Evolutionary conservation across 2,888 invertebrate genomes (phyloP).

Genomic region (Galeopsomyia nigrocyanea): DNA sequence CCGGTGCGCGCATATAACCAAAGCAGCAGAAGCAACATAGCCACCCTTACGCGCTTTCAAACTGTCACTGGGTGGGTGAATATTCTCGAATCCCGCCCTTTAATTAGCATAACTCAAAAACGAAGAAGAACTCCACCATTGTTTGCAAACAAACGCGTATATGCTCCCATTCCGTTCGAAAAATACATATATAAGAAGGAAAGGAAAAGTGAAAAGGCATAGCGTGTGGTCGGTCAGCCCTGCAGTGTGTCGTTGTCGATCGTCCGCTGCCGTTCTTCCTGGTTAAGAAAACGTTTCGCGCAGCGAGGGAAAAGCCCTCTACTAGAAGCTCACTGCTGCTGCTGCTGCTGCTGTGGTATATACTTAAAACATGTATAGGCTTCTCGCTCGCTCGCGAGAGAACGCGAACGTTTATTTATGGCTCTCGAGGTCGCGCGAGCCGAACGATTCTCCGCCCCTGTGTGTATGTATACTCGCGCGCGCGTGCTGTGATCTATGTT

Average conservation of each 20-base stretch:
- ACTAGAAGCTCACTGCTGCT: background rate
- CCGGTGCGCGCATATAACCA: too few relatives aligned
- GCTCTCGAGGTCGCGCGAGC: slow-evolving; percentile 64
- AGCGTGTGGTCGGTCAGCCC: slow-evolving; percentile 49
- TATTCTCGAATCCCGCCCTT: too few relatives aligned
- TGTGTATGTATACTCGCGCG: background rate
- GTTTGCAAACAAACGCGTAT: too few relatives aligned
- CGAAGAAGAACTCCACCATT: too few relatives aligned
- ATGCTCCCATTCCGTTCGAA: too few relatives aligned
- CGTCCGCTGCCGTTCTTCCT: slow-evolving; percentile 65
- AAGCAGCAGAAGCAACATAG: too few relatives aligned
- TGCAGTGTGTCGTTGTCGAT: slow-evolving; percentile 65
- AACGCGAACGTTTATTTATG: slow-evolving; percentile 67
- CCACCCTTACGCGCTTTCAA: too few relatives aligned
- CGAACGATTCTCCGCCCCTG: slow-evolving; percentile 59
- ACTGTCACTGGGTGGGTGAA: too few relatives aligned
- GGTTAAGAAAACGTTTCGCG: slow-evolving; percentile 43
- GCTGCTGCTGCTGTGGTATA: background rate
- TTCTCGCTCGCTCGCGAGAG: background rate
- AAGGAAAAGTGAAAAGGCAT: background rate
- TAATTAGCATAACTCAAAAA: too few relatives aligned
- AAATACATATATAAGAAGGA: too few relatives aligned
- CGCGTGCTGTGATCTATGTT: slow-evolving; percentile 10
- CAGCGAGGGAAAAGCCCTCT: slow-evolving; percentile 35
- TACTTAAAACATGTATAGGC: slow-evolving; percentile 15